Percentiles rank a stretch among this genome's conserved stretches.
Conservation (phyloP, 2,888 invertebrate species). For the Allophyes oxyacanthae region DNA sequence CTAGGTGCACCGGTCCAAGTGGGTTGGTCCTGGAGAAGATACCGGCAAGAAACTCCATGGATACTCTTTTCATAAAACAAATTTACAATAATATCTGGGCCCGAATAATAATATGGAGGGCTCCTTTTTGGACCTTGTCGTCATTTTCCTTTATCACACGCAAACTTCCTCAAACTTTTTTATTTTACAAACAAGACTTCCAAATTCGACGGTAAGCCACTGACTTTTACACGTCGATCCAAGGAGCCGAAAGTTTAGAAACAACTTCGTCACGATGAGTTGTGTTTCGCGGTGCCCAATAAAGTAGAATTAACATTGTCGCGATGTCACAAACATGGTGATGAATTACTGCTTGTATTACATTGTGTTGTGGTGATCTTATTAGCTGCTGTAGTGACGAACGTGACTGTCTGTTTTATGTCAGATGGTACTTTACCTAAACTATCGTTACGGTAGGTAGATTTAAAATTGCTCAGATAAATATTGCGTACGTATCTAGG, state of each 20-base stretch:
- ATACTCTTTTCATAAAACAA: no score
- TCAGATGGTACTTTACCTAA: background rate
- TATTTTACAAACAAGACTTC: no score
- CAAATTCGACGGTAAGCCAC: no score
- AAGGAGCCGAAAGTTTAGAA: constrained; percentile 1
- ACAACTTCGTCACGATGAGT: constrained; percentile 52
- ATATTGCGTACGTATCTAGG: no score
- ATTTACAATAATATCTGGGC: no score
- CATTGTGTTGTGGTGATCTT: constrained; percentile 51
- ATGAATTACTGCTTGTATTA: constrained; percentile 50
- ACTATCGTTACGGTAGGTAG: background rate
- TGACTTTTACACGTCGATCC: background rate
- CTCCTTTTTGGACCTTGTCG: no score
- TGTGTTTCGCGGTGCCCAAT: constrained; percentile 39
- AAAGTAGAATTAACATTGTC: constrained; percentile 59
- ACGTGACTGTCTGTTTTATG: constrained; percentile 33
- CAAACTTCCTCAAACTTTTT: background rate
- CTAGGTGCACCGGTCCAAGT: no score
- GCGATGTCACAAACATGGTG: constrained; percentile 45
- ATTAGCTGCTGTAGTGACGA: constrained; percentile 32
- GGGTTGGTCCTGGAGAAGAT: no score
- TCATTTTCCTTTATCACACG: no score
- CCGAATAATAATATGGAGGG: no score
- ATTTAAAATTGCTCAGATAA: background rate
- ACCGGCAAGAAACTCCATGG: no score